Conservation (phyloP, 2,113 vertebrate genomes). For the Eidolon helvum region DNA sequence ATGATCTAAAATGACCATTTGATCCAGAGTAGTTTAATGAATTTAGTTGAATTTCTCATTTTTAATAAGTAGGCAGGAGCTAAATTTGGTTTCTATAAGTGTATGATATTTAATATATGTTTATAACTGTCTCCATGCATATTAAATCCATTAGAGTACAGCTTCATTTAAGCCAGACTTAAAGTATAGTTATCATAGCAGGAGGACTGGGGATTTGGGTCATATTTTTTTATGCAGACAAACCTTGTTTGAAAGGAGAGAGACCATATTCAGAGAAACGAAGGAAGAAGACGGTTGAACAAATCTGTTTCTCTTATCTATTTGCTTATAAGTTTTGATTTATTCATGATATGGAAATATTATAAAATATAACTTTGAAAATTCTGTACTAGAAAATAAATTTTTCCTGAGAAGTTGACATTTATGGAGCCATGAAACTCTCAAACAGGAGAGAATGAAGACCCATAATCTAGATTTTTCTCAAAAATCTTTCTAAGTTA, state of each 20-base stretch:
- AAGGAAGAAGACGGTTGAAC: background rate
- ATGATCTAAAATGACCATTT: background rate
- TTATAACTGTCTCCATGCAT: background rate
- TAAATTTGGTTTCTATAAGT: background rate
- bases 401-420: background rate
- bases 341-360: background rate
- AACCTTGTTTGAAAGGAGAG: background rate
- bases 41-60: background rate
- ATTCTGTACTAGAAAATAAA: background rate
- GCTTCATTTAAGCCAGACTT: background rate
- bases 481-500: background rate
- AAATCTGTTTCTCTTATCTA: background rate
- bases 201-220: background rate
- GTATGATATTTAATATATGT: background rate
- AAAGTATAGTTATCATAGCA: background rate
- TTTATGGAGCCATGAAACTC: background rate
- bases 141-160: background rate
- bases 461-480: background rate
- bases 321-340: background rate
- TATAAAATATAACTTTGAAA: background rate
- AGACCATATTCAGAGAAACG: background rate
- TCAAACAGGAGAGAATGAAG: constrained; percentile 11
- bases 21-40: background rate
- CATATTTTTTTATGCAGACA: background rate
- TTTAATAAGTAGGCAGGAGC: background rate